Evolutionary conservation across 92 coral and sea anemone species (phyloP).

Genomic region (Epizoanthus illoricatus): DNA sequence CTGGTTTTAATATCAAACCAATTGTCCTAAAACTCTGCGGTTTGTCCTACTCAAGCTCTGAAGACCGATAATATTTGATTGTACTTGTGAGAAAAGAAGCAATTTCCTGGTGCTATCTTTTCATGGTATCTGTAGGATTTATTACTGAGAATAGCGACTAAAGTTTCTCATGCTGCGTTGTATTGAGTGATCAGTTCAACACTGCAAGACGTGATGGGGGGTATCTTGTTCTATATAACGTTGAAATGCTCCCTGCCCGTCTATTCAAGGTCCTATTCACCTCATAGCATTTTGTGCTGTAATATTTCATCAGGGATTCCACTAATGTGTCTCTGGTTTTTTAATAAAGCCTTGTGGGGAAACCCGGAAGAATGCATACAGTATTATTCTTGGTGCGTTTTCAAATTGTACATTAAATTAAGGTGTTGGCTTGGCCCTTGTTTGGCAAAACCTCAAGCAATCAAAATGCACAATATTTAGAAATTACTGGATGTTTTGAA

Average conservation of each 20-base stretch:
- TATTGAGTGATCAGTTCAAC: background rate
- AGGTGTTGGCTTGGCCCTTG: background rate
- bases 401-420: constrained; percentile 16
- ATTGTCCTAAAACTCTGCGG: constrained; percentile 36
- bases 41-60: constrained; percentile 15
- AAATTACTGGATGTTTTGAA: constrained; percentile 2
- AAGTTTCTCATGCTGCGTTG: constrained; percentile 23
- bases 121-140: constrained; percentile 25
- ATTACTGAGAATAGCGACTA: constrained; percentile 25
- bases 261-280: constrained; percentile 15
- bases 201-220: constrained; percentile 10
- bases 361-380: background rate
- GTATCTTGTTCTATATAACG: constrained; percentile 14
- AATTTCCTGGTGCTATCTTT: constrained; percentile 35
- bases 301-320: constrained; percentile 35
- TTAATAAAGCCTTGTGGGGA: constrained; percentile 11
- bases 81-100: constrained; percentile 36
- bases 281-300: constrained; percentile 13
- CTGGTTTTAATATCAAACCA: constrained; percentile 33
- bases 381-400: constrained; percentile 2
- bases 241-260: constrained; percentile 18
- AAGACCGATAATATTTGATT: constrained; percentile 22
- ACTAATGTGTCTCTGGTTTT: constrained; percentile 25
- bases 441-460: constrained; percentile 2
- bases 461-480: constrained; percentile 13